A percentile compares a stretch with the other conserved stretches of the same genome.
Evolutionary conservation across 2,113 vertebrate genomes (phyloP).

Genomic region (Tenebrosternarchus preto): DNA sequence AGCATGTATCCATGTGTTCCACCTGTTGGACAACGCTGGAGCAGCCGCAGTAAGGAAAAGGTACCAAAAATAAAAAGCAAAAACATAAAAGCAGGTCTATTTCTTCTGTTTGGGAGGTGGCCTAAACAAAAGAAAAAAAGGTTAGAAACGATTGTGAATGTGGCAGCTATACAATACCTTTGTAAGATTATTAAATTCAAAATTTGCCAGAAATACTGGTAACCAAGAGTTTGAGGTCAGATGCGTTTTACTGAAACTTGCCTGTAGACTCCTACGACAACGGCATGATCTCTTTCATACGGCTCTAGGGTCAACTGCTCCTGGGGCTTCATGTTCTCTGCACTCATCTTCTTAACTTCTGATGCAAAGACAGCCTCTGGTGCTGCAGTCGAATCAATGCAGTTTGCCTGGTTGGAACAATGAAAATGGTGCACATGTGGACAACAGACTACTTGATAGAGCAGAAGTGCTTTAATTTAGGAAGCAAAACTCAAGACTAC

Average conservation of each 20-base stretch:
- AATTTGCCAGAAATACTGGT: too few species aligned
- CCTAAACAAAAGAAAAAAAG: conserved; percentile 63
- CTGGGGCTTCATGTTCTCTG: conserved; percentile 93
- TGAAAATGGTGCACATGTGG: too few species aligned
- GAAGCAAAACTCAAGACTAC: too few species aligned
- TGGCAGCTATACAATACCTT: not conserved
- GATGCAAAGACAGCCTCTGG: conserved; percentile 90
- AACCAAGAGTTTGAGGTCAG: not conserved
- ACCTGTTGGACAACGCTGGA: conserved; percentile 33
- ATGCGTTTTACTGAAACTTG: conserved; percentile 50
- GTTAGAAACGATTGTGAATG: not conserved
- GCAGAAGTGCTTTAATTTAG: not conserved
- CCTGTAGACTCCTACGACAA: conserved; percentile 93
- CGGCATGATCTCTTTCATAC: conserved; percentile 90
- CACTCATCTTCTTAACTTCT: conserved; percentile 90
- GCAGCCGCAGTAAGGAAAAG: conserved; percentile 14
- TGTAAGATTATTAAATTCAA: not conserved
- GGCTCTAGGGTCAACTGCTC: conserved; percentile 93
- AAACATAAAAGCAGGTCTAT: conserved; percentile 62
- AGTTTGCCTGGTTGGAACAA: conserved; percentile 80
- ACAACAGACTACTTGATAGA: not conserved
- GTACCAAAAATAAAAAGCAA: conserved; percentile 11
- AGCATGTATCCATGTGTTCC: not conserved
- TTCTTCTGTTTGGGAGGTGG: conserved; percentile 84
- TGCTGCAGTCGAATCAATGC: conserved; percentile 90